These are phyloP conservation scores for Stomatorhinus ivindoensis DNA, from an alignment of 2,113 vertebrate genomes.

Conservation along the genomic window DNA sequence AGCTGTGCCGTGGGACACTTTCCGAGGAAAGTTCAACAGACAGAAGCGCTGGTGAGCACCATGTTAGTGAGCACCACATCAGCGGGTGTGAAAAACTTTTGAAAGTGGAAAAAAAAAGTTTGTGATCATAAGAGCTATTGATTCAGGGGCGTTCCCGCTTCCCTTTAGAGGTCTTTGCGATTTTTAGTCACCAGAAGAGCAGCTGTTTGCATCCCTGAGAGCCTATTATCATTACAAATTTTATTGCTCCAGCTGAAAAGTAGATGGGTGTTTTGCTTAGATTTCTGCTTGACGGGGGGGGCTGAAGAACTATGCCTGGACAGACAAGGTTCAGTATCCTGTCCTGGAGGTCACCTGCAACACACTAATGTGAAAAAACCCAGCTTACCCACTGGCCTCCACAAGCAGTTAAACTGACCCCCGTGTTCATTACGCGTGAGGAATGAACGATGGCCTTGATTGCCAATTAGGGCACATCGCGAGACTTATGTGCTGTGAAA, in stretches of 20 bases:
- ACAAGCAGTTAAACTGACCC: conserved; percentile 1
- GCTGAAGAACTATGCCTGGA: background rate
- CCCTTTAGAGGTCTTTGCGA: background rate
- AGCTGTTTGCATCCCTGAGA: background rate
- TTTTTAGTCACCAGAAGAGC: background rate
- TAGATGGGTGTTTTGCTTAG: background rate
- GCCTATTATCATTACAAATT: background rate
- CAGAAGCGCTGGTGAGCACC: background rate
- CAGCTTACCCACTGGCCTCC: background rate
- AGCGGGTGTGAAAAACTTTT: background rate
- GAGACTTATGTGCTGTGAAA: conserved; percentile 79
- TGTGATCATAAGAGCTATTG: background rate
- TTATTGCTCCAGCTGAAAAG: background rate
- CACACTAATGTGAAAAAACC: background rate
- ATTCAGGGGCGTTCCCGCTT: background rate
- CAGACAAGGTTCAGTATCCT: background rate
- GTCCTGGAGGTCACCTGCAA: background rate
- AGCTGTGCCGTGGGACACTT: background rate
- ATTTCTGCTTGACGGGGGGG: background rate
- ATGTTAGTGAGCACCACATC: background rate
- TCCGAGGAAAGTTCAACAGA: background rate
- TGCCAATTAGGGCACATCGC: conserved; percentile 62
- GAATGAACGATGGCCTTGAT: conserved; percentile 54
- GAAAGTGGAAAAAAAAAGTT: background rate
- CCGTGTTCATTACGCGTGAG: conserved; percentile 23